A percentile compares a stretch with the other conserved stretches of the same genome.
Evolutionary conservation across 2,888 invertebrate species (phyloP).

Genomic region (Calameuta filiformis): DNA sequence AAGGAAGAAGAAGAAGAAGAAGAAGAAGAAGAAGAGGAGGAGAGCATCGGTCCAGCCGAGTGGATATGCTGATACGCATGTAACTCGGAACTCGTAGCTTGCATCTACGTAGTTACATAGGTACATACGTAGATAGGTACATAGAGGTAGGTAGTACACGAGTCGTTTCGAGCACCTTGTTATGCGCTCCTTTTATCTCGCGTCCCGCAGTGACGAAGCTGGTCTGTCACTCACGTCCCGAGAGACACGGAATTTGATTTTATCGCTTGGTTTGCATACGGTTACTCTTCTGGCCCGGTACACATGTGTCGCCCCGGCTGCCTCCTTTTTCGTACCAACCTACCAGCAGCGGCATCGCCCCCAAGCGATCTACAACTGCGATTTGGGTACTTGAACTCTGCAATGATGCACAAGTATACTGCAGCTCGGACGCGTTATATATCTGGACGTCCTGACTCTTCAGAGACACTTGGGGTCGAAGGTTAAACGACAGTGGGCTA

Average conservation of each 20-base stretch:
- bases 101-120: background rate
- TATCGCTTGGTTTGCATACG: conserved; percentile 12
- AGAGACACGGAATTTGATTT: conserved; percentile 26
- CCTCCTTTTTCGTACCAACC: conserved; percentile 25
- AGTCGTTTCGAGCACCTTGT: conserved; percentile 47
- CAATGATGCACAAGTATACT: background rate
- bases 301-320: conserved; percentile 32
- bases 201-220: conserved; percentile 49
- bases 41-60: background rate
- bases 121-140: background rate
- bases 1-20: background rate
- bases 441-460: background rate
- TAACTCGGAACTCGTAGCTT: background rate
- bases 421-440: background rate
- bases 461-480: background rate
- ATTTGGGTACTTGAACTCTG: background rate
- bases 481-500: background rate
- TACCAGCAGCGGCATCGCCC: background rate
- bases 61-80: background rate
- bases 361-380: background rate
- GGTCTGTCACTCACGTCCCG: conserved; percentile 52
- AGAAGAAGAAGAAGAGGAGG: background rate
- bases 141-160: background rate
- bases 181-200: conserved; percentile 56
- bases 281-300: conserved; percentile 16